Conservation (phyloP, 2,113 vertebrate species). For the Malurus elegans region DNA sequence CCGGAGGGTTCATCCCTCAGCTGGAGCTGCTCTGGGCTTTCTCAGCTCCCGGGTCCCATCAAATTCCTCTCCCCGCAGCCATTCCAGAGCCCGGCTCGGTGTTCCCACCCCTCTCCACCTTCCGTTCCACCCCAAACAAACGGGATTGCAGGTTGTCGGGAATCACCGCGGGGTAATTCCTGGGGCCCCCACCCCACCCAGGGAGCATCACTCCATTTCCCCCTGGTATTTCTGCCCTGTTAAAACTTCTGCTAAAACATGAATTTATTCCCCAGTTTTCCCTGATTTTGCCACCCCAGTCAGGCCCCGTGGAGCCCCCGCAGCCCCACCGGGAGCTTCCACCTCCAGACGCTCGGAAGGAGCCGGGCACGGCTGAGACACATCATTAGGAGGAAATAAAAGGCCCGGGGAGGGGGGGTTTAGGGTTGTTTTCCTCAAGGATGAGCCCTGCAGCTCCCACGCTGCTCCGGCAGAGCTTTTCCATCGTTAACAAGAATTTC, state of each 20-base stretch:
- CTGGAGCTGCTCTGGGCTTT: background rate
- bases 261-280: background rate
- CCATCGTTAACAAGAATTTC: background rate
- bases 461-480: background rate
- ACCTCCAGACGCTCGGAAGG: fast-evolving
- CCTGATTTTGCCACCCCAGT: too few species aligned
- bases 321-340: background rate
- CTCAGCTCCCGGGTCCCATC: fast-evolving
- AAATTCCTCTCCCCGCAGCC: background rate
- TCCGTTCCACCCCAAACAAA: too few species aligned
- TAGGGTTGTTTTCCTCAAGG: background rate
- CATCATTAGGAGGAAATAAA: background rate
- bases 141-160: background rate
- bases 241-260: fast-evolving
- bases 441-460: background rate
- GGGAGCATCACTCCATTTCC: fast-evolving
- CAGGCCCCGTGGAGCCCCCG: background rate
- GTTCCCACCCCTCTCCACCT: fast-evolving
- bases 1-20: fast-evolving
- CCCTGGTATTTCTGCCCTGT: fast-evolving
- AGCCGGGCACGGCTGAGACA: background rate
- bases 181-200: background rate
- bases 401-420: background rate
- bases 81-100: background rate
- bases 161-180: fast-evolving